Base-by-base conservation (phyloP, 2,797 vertebrate species). In the Pristis pectinata region DNA sequence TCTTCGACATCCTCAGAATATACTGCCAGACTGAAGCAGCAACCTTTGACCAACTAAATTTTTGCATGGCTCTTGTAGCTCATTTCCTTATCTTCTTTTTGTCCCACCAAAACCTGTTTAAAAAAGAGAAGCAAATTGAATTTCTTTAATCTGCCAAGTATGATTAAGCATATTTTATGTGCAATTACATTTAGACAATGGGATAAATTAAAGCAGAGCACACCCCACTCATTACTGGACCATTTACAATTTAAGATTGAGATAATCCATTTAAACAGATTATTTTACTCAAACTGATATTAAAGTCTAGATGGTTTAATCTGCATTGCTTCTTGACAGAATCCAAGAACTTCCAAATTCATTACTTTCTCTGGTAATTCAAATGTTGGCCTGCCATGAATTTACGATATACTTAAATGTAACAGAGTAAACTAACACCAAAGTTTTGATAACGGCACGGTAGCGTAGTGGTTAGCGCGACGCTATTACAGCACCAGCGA, bases 1-100 rank as follows among this genome's bases (percentile, higher is more conserved):
- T 64, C 22, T n/a, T 59, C 59, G 17, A 41, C 87, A 91, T 8
- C 19, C 7, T 67, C 61, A 61, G 6, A 19, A 0, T 91, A 3
- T 6, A 74, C 70, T 53, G 27, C 37, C 24, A 44, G 11, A 56
- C 67, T 94, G 49, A 93, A 34, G 41, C 92, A 74, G 70, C 44
- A 93, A 34, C 3, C 6, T 93, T 41, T 74, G 27, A 93, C 93
- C 41, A 49, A 72, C 53, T 24, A 94, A 49, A 74, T 34, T 22
- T 49, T 94, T 7, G 22, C 61, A 22, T 3, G 53, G 27, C 17
- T 94, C 44, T 94, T 76, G 70, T 7, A 94, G 11, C 13, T 53
- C 13, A 74, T 93, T 72, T 74, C 13, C n/a, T 91, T 34, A 94
- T 94, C 92, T 94, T 76, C 70, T 94, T 94, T 94, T 72, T 76